A percentile compares a stretch with the other conserved stretches of the same genome.
phyloP scores from a whole-genome alignment of 1,140 invertebrate species.

The Cyrtorhinus lividipennis region DNA sequence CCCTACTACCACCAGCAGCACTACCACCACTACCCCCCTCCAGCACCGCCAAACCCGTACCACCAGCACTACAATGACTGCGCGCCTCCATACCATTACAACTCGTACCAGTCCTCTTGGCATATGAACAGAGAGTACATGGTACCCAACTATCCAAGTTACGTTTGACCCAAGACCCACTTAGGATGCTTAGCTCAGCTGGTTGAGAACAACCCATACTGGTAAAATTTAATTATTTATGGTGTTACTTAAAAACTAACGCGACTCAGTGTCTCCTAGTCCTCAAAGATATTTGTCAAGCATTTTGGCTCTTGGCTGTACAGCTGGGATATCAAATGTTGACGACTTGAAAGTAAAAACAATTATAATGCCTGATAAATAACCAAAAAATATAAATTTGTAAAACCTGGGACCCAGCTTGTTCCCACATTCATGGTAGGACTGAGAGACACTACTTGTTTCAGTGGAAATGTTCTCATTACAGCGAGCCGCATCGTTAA shows the following conservation, averaged over 20 bases:
- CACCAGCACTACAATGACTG: constrained; percentile 10
- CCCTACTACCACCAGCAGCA: constrained; percentile 22
- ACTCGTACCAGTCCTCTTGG: constrained; percentile 9
- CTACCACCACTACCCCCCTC: constrained; percentile 13
- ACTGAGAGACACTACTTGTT: no score
- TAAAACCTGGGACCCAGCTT: no score
- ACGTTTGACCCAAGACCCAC: constrained; percentile 25
- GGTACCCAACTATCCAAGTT: constrained; percentile 16
- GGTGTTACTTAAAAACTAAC: no score
- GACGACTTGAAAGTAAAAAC: no score
- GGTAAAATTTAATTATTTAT: constrained; percentile 15
- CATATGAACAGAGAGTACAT: constrained; percentile 18
- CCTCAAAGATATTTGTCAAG: no score
- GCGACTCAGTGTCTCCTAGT: no score
- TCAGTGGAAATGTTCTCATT: background rate
- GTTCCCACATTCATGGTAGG: no score
- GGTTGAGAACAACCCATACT: constrained; percentile 23
- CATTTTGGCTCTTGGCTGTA: no score
- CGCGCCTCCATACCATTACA: constrained; percentile 10
- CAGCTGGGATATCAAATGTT: no score
- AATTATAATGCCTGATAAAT: no score
- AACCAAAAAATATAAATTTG: no score
- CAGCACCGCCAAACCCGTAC: constrained; percentile 13
- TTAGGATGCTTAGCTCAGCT: constrained; percentile 22
- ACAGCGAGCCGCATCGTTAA: background rate